Evolutionary conservation across 2,113 vertebrate species (phyloP).

Genomic region (Coracopsis vasa): DNA sequence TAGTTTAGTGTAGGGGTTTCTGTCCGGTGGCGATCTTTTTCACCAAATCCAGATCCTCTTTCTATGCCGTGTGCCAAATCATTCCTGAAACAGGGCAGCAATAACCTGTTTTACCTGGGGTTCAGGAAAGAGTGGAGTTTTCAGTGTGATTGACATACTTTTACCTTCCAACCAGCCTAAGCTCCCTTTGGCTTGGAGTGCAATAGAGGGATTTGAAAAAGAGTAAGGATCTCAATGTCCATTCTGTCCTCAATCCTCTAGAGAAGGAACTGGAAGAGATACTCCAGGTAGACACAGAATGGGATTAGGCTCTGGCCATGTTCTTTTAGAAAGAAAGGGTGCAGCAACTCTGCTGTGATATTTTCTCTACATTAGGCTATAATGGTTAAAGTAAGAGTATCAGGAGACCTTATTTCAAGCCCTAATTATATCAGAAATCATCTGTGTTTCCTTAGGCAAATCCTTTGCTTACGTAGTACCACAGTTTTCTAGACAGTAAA

Average conservation of each 20-base stretch:
- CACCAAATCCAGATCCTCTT: background rate
- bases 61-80: background rate
- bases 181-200: background rate
- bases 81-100: background rate
- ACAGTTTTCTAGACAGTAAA: slow-evolving; percentile 5
- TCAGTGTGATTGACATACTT: background rate
- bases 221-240: background rate
- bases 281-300: background rate
- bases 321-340: background rate
- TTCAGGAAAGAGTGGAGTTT: background rate
- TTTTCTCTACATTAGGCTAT: background rate
- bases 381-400: background rate
- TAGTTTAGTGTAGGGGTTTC: background rate
- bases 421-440: slow-evolving; percentile 50
- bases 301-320: background rate
- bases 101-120: background rate
- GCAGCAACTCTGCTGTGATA: background rate
- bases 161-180: background rate
- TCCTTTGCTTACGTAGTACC: background rate
- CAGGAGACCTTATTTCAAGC: slow-evolving; percentile 36
- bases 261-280: background rate
- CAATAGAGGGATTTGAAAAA: background rate
- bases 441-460: slow-evolving; percentile 32
- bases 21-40: background rate
- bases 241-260: background rate